Evolutionary conservation across 2,113 vertebrate species (phyloP).

Genomic region (Xenopus borealis): DNA sequence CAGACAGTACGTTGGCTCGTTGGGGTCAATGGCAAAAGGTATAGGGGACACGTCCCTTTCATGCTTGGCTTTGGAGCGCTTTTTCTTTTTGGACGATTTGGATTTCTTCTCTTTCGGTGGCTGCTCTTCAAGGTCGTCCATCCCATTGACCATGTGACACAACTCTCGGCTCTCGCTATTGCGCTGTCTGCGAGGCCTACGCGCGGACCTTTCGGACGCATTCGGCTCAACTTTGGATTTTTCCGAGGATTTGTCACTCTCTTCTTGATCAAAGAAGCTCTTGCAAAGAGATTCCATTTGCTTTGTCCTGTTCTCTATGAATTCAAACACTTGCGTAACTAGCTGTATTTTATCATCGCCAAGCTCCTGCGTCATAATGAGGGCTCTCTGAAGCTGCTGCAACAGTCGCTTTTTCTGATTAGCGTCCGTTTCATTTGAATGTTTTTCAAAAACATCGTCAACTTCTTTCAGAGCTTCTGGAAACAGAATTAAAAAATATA

Average conservation of each 20-base stretch:
- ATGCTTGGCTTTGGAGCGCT: slow-evolving; percentile 85
- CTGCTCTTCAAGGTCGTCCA: slow-evolving; percentile 82
- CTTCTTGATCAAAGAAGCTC: slow-evolving; percentile 80
- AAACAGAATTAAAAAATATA: slow-evolving; percentile 37
- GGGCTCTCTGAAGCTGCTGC: slow-evolving; percentile 87
- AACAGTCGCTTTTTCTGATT: slow-evolving; percentile 88
- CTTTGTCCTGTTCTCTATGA: slow-evolving; percentile 91
- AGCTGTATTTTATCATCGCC: slow-evolving; percentile 97
- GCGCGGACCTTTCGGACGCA: slow-evolving; percentile 77
- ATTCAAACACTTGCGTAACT: slow-evolving; percentile 93
- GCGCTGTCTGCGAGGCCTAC: slow-evolving; percentile 86
- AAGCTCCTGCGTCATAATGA: slow-evolving; percentile 92
- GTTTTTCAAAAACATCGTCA: slow-evolving; percentile 92
- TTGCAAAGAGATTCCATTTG: slow-evolving; percentile 92
- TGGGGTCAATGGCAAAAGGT: slow-evolving; percentile 89
- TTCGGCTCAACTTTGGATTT: slow-evolving; percentile 68
- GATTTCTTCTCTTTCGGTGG: slow-evolving; percentile 89
- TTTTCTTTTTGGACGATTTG: slow-evolving; percentile 93
- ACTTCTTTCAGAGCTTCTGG: slow-evolving; percentile 94
- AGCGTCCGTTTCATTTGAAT: slow-evolving; percentile 84
- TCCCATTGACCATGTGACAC: slow-evolving; percentile 85
- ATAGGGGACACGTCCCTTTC: slow-evolving; percentile 88
- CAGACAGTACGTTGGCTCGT: slow-evolving; percentile 92
- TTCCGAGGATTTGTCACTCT: slow-evolving; percentile 69
- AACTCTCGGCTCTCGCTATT: slow-evolving; percentile 93